Evolutionary conservation across 2,113 vertebrate genomes (phyloP), one percentile per base, ranked within the genome.

Genomic region (Agelaius phoeniceus): DNA sequence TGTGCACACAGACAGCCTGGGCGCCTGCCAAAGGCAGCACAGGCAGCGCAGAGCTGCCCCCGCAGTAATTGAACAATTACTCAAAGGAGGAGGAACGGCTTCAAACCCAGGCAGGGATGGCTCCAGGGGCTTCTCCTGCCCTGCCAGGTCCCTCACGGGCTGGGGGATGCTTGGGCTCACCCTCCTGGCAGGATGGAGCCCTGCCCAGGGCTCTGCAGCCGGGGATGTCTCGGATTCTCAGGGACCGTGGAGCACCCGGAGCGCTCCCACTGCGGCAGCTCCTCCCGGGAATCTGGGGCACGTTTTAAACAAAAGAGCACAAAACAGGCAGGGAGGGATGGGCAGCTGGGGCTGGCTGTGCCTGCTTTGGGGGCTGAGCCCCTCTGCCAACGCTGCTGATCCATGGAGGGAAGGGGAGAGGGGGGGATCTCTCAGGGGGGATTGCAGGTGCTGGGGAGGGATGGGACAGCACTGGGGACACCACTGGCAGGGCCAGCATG

Each of bases 111-210:
- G 4, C 8, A 27, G 33, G 19, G 33, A 33, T 2, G 1, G 55
- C 49, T 52, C 21, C 1, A 0, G 24, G 49, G 26, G 24, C 37
- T 35, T 6, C 82, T 87, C 52, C 72, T 17, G n/a, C 21, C 26
- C 0, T 12, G 1, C 46, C 4, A 5, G 37, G 26, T 33, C 28
- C 74, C n/a, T 30, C n/a, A 0, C 0, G 0, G 41, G 33, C 23
- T 3, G 22, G 57, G 57, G 57, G n/a, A 37, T 11, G n/a, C 58
- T n/a, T 1, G 33, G 55, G 13, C 13, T n/a, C 33, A 23, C 21
- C 12, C 21, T 44, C 31, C 80, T 0, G 24, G 51, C 30, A 16
- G 51, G 35, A 0, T 0, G 51, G 5, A 18, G 80, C 55, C 2
- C 6, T 24, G 15, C 58, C 35, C 58, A 11, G 58, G 35, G 24